These are phyloP conservation scores for Abramis brama DNA, from an alignment of 2,113 vertebrate species.

Conservation along the genomic window DNA sequence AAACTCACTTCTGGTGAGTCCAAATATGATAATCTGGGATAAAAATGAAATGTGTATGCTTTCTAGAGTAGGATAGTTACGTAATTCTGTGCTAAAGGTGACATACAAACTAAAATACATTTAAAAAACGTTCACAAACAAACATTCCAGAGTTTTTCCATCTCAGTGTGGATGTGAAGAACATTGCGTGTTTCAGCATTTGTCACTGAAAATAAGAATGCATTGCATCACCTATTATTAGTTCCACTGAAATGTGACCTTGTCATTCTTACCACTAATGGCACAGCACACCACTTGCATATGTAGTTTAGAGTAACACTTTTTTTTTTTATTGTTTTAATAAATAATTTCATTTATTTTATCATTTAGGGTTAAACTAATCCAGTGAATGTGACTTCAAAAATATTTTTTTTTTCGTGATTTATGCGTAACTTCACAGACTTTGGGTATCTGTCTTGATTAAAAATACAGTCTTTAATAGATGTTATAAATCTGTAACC, in stretches of 20 bases:
- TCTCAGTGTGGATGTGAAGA: constrained; percentile 4
- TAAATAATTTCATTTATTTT: constrained; percentile 2
- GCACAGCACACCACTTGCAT: constrained; percentile 27
- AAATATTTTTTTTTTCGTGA: constrained; percentile 32
- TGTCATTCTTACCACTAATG: background rate
- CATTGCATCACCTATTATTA: background rate
- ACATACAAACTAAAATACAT: background rate
- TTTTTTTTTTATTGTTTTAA: constrained; percentile 7
- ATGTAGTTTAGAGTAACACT: constrained; percentile 32
- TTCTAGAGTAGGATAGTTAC: background rate
- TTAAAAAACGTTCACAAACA: background rate
- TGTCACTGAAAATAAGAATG: background rate
- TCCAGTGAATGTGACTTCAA: constrained; percentile 21
- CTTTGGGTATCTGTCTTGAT: background rate
- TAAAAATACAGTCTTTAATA: constrained; percentile 38
- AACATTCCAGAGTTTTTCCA: constrained; percentile 15
- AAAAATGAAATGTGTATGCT: background rate
- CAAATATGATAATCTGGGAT: background rate
- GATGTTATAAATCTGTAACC: constrained; percentile 16
- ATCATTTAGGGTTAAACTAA: background rate
- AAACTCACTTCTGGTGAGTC: background rate
- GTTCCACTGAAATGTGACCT: background rate
- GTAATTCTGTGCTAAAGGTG: background rate
- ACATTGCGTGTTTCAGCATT: background rate
- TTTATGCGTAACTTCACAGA: background rate